Base-by-base conservation (phyloP, 2,888 invertebrate species). In the Aquatica leii region DNA sequence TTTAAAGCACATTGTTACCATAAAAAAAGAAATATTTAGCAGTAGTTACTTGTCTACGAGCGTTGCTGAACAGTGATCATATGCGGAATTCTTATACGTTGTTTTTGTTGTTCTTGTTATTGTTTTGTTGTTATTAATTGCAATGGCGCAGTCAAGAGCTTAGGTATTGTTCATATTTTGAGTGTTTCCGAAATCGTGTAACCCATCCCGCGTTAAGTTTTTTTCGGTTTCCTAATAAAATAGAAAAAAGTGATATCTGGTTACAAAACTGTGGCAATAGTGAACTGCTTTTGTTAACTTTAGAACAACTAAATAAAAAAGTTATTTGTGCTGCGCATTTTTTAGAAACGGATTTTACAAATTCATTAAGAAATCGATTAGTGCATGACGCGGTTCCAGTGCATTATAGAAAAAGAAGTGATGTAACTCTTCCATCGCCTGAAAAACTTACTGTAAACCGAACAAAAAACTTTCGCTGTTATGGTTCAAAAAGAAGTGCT, bases 221-320 rank as follows among this genome's bases (percentile, higher is more conserved):
- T 35, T 51, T 51, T 9, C 51, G 51, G 5, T 51, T 51, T 34
- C 51, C 51, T 11, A 51, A 6, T 2, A 34, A 51, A 2, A 35
- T 15, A 51, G 31, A 51, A 51, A 51, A 35, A 34, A 12, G 35
- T 15, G 31, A 35, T 8, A 11, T 3, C 17, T 51, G 51, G 51
- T 51, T 51, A 35, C 4, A 14, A 34, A 51, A 51, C 17, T 51
- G 51, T 15, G 51, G 51, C 1, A 51, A 51, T 14, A 12, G 9
- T 17, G 8, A 35, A 11, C 35, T 51, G 2, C 34, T 21, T 35
- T 15, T 34, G 17, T 51, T 51, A 31, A 34, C 24, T 51, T 31
- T 34, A 51, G 51, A 51, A 17, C n/a, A 51, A 35, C 18, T 51
- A 35, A 12, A 11, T 8, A 17, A 51, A 12, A 51, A 24, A 51